Evolutionary conservation across 2,797 vertebrate species (phyloP).

Genomic region (Galagoides demidoff): DNA sequence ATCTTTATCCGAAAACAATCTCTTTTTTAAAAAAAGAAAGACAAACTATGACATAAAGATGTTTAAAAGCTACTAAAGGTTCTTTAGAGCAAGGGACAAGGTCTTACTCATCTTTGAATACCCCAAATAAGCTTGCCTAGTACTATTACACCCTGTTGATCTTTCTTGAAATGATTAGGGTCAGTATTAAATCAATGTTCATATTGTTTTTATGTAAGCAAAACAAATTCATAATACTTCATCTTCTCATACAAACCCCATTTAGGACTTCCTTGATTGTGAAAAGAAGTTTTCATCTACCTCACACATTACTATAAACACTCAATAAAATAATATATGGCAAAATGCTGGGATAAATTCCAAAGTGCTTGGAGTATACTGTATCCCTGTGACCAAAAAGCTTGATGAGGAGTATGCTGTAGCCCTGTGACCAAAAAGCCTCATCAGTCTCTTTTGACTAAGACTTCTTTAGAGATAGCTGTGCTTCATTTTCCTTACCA

Average conservation of each 20-base stretch:
- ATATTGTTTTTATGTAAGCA: not conserved
- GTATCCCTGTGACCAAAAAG: not conserved
- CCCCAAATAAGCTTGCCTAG: not conserved
- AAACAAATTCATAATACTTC: constrained; percentile 52
- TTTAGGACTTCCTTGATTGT: not conserved
- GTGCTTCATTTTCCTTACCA: not conserved
- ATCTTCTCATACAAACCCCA: constrained; percentile 26
- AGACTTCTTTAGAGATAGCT: not conserved
- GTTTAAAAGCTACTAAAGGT: not conserved
- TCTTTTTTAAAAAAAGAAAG: not conserved
- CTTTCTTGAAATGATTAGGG: not conserved
- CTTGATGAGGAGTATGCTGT: too few relatives aligned
- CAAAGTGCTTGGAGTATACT: not conserved
- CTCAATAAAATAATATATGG: not conserved
- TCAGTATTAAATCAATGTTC: not conserved
- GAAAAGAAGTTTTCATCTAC: constrained; percentile 1
- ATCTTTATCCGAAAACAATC: constrained; percentile 8
- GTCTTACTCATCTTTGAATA: not conserved
- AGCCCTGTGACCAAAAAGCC: not conserved
- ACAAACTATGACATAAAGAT: not conserved
- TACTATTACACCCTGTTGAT: not conserved
- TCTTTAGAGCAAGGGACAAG: not conserved
- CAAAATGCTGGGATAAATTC: not conserved
- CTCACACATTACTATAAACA: not conserved
- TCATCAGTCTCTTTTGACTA: not conserved